phyloP scores from a whole-genome alignment of 1,140 invertebrate genomes.

The Sarcophaga bullata region DNA sequence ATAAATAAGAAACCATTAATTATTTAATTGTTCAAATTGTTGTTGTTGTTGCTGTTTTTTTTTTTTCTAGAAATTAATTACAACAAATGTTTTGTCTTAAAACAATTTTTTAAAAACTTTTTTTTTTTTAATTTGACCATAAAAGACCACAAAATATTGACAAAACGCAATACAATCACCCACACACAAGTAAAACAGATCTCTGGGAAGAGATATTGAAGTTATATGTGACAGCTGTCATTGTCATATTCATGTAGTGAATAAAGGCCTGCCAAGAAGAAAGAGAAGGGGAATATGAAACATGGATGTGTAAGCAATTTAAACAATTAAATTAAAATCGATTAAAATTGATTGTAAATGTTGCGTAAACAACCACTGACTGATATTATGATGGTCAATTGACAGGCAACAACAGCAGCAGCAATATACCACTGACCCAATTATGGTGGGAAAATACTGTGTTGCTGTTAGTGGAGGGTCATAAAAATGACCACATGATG shows the following conservation, averaged over 20 bases:
- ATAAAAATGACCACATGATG: too few relatives aligned
- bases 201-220: neutral
- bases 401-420: neutral
- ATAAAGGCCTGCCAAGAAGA: neutral
- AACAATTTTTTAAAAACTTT: neutral
- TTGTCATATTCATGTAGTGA: neutral
- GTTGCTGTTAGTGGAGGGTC: too few relatives aligned
- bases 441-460: neutral
- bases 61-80: neutral
- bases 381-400: neutral
- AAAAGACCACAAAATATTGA: neutral
- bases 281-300: neutral
- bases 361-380: neutral
- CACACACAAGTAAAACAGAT: neutral
- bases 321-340: constrained; percentile 27
- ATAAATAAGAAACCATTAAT: neutral
- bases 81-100: neutral
- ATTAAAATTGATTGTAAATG: neutral
- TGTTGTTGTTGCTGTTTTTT: neutral
- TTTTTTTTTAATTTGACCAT: neutral
- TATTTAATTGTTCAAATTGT: neutral
- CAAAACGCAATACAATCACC: neutral
- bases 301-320: neutral
- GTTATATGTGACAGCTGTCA: constrained; percentile 15
- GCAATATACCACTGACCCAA: constrained; percentile 2